Conservation (phyloP, 2,888 invertebrate species). For the Archips crataeganus region DNA sequence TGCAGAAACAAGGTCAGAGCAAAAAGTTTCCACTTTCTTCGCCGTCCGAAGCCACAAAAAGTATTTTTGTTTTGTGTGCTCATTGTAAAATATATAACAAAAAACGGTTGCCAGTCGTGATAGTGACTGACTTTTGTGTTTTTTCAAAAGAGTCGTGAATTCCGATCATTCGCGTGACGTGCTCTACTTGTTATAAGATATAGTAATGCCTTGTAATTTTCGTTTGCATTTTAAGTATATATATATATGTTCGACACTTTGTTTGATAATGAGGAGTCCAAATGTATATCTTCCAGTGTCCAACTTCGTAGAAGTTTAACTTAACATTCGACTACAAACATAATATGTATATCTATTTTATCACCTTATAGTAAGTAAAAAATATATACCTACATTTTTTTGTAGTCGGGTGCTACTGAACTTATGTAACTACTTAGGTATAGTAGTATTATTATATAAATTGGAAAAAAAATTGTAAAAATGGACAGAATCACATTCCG, state of each 20-base stretch:
- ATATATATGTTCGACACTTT: neutral
- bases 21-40: conserved; percentile 12
- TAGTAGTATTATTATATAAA: too few species aligned
- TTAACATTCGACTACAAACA: neutral
- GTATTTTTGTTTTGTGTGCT: neutral
- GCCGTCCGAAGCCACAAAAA: neutral
- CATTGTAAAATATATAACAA: conserved; percentile 1
- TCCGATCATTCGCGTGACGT: neutral
- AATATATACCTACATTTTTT: too few species aligned
- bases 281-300: neutral
- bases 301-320: neutral
- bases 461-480: neutral
- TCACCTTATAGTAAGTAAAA: too few species aligned
- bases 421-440: neutral
- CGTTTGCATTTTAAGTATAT: neutral
- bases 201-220: neutral
- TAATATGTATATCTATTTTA: too few species aligned
- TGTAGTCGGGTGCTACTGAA: neutral
- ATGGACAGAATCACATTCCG: neutral
- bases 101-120: neutral
- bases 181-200: neutral
- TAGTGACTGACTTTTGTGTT: neutral
- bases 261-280: neutral
- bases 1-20: neutral
- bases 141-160: neutral